Base-by-base conservation (phyloP, 2,113 vertebrate species). In the Sterna hirundo region DNA sequence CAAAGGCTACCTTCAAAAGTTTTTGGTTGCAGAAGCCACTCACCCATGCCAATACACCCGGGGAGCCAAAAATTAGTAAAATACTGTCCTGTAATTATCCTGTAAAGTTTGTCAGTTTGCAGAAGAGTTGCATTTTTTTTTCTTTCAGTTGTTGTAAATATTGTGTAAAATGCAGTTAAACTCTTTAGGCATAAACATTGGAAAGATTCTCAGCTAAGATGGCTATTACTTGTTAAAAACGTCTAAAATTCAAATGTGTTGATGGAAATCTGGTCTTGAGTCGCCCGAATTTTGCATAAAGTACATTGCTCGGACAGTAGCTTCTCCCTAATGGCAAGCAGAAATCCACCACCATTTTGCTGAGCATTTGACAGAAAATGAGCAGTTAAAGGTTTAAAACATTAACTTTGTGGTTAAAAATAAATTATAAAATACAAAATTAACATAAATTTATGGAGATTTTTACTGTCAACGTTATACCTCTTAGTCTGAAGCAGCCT, bases 231-330 rank as follows among this genome's bases (percentile, higher is more conserved):
- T 55, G 13, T 77, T 91, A 58, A 93, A 68, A 25, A n/a, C 15
- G 1, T 61, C 60, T 66, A 71, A 91, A 91, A 93, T 90, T 83
- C 70, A 51, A 57, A 46, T 38, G n/a, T 11, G 25, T 30, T 32
- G 38, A 17, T 81, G 29, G 49, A 25, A 36, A 76, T 75, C 72
- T 76, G 29, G 6, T 76, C 70, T 49, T 4, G 14, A 79, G 77
- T n/a, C 8, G 1, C 62, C 21, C 0, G 0, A 52, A 13, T 76
- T 52, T 49, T 55, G 25, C 49, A 32, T 64, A 6, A 90, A 95
- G 40, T 13, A 6, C 0, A 0, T 11, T 0, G 0, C 54, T 76
- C 1, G 0, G 36, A 6, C 54, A 36, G 34, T 40, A 12, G 3
- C 64, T 84, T 58, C 54, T 89, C 38, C 61, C 62, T 52, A 12